Conservation (phyloP, 2,888 invertebrate species). For the Pomacea canaliculata region DNA sequence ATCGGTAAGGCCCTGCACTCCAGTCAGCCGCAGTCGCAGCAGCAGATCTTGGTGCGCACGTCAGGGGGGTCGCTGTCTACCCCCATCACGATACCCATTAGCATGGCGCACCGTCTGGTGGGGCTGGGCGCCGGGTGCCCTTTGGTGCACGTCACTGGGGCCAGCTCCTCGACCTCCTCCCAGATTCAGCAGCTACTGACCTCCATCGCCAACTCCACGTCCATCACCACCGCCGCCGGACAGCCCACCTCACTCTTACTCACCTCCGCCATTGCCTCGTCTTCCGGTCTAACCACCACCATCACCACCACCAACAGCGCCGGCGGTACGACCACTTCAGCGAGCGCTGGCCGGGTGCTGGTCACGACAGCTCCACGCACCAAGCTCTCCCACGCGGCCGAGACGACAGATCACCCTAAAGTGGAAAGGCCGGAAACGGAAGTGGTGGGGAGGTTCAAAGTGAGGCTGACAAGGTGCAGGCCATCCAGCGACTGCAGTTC, state of each 20-base stretch:
- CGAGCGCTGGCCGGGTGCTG: background rate
- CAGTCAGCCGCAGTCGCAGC: background rate
- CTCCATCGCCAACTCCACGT: constrained; percentile 8
- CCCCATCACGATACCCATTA: constrained; percentile 26
- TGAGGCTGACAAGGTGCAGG: constrained; percentile 31
- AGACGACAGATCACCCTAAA: background rate
- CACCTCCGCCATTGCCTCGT: background rate
- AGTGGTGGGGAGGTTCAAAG: constrained; percentile 9
- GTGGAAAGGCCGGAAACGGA: background rate
- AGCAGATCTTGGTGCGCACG: constrained; percentile 17
- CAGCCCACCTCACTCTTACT: background rate
- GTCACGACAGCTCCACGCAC: background rate
- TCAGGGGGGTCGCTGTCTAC: constrained; percentile 16
- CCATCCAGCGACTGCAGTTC: constrained; percentile 60
- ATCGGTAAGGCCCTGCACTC: background rate
- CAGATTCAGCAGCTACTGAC: constrained; percentile 65
- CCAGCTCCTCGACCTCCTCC: constrained; percentile 46
- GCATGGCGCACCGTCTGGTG: constrained; percentile 30
- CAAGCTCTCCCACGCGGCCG: background rate
- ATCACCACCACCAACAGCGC: background rate
- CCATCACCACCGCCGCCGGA: background rate
- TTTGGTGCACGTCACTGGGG: constrained; percentile 48
- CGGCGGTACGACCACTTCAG: background rate
- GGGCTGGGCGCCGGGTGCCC: constrained; percentile 29
- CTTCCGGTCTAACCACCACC: constrained; percentile 1